A percentile compares a stretch with the other conserved stretches of the same genome.
Evolutionary conservation across 2,113 vertebrate species (phyloP).

Genomic region (Miniopterus natalensis): DNA sequence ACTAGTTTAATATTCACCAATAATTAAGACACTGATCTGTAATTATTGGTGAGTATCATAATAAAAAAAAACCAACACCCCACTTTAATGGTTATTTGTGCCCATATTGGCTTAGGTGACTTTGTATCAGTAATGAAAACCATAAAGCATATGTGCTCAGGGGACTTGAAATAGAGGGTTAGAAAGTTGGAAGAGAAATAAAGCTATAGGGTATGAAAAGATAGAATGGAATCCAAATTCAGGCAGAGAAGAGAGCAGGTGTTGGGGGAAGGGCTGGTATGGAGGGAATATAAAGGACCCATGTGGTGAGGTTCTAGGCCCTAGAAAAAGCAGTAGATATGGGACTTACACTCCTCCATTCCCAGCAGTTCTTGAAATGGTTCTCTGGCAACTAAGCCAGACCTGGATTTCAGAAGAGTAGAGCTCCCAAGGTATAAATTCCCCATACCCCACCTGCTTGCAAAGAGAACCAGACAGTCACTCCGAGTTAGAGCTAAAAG

Average conservation of each 20-base stretch:
- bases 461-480: neutral
- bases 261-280: neutral
- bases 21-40: neutral
- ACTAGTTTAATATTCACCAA: neutral
- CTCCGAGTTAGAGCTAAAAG: conserved; percentile 2
- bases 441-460: neutral
- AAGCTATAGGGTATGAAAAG: neutral
- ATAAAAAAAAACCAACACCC: neutral
- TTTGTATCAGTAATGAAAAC: neutral
- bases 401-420: neutral
- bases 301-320: neutral
- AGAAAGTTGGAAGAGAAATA: neutral
- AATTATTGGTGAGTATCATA: neutral
- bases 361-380: neutral
- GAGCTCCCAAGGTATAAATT: neutral
- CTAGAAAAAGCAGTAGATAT: neutral
- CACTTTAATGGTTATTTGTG: neutral
- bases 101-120: neutral
- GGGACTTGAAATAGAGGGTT: neutral
- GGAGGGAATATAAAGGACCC: neutral
- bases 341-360: neutral
- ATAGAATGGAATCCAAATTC: neutral
- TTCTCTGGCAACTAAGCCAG: neutral
- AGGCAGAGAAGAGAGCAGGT: neutral
- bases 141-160: neutral